Conservation (phyloP, 2,797 vertebrate genomes). For the Crax fasciolata region DNA sequence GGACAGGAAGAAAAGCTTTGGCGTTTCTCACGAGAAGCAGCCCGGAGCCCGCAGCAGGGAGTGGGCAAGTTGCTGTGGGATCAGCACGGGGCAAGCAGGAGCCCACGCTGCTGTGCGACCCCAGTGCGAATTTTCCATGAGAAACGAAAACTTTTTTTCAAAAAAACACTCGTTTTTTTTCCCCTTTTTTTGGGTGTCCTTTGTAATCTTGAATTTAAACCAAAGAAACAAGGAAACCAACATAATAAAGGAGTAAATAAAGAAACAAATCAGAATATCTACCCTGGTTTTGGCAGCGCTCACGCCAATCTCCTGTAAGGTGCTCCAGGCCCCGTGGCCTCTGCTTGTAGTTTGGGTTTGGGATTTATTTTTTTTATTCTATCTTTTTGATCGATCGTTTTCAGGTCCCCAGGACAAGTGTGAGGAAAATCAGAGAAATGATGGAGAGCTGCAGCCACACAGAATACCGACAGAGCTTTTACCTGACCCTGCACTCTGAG, state of each 20-base stretch:
- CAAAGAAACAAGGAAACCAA: conserved; percentile 59
- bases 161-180: background rate
- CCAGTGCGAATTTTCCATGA: background rate
- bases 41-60: background rate
- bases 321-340: conserved; percentile 68
- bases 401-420: conserved; percentile 67
- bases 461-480: conserved; percentile 94
- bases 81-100: background rate
- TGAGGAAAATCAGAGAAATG: conserved; percentile 77
- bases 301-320: background rate
- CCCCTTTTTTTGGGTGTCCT: background rate
- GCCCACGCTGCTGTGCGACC: background rate
- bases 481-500: conserved; percentile 95
- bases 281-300: conserved; percentile 43
- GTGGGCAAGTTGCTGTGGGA: background rate
- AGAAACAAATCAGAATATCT: conserved; percentile 50
- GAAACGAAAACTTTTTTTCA: conserved; percentile 39
- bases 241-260: conserved; percentile 60
- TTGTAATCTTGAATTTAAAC: conserved; percentile 31
- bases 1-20: conserved; percentile 63
- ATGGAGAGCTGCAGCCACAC: conserved; percentile 93
- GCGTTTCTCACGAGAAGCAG: background rate
- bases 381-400: background rate
- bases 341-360: conserved; percentile 58
- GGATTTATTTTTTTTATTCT: background rate